Base-by-base conservation (phyloP, 2,888 invertebrate genomes). In the Helobdella robusta region DNA sequence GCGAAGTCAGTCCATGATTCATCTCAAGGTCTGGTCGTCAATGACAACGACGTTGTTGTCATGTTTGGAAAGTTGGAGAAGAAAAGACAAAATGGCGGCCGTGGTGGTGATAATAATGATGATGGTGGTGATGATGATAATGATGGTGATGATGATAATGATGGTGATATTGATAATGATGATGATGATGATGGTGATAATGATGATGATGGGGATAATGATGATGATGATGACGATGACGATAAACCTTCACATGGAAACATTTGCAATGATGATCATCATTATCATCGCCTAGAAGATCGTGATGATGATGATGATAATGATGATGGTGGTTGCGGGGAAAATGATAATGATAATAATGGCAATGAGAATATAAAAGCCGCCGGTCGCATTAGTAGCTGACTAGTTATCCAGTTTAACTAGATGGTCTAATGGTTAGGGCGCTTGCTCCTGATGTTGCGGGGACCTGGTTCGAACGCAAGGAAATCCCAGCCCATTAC, bases 161-260 rank as follows among this genome's bases (percentile, higher is more conserved):
- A n/a, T 35, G 36, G 20, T 35, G 36, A 35, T 35, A 25, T n/a
- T 35, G 59, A 35, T 59, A 36, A 59, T 35, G 36, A 59, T 59
- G 59, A 59, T 35, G 36, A 59, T 35, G 59, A 59, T 35, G 59
- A 59, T 34, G 59, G 20, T 59, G 59, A 59, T 59, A n/a, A 59
- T 32, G 59, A 32, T 59, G 59, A 59, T 59, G 59, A 32, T 59
- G 34, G 35, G 30, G 59, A 59, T 4, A n/a, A 32, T 59, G 59
- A 59, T 59, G 59, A 59, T 59, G 34, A 59, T 59, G 59, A 59
- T 35, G 59, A 59, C 36, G 59, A 1, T 59, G 59, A 25, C 30
- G 58, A 30, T 58, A 20, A 58, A 28, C 8, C 8, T 30, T 6
- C 23, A 28, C 8, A 25, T 25, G 23, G 20, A 28, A 32, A 30